phyloP scores from a whole-genome alignment of 2,797 vertebrate genomes.

The Nothura maculosa region DNA sequence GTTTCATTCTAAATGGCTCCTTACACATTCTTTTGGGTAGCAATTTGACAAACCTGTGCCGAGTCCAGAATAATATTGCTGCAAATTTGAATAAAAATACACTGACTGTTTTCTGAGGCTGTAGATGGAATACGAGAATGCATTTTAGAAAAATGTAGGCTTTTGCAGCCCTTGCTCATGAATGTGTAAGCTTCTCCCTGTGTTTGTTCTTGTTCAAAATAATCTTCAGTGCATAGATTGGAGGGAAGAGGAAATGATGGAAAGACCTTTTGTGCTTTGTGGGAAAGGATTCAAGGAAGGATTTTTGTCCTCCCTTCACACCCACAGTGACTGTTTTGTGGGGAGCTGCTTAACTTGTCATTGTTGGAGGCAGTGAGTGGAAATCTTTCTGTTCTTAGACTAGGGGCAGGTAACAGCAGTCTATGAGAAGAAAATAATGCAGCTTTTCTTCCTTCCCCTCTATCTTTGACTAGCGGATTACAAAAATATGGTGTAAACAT shows the following conservation, averaged over 20 bases:
- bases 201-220: neutral
- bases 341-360: rapidly evolving
- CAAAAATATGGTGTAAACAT: neutral
- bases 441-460: neutral
- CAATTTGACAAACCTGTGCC: neutral
- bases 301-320: neutral
- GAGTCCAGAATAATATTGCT: neutral
- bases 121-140: neutral
- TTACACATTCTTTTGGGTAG: neutral
- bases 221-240: neutral
- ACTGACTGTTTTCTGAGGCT: neutral
- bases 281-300: neutral
- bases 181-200: neutral
- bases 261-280: neutral
- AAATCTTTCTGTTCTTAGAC: neutral
- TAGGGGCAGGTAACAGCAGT: neutral
- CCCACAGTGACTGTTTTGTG: neutral
- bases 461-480: neutral
- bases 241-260: neutral
- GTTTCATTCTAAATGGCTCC: neutral
- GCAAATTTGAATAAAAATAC: neutral
- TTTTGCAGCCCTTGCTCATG: neutral
- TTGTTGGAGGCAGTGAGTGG: neutral
- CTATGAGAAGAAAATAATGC: neutral
- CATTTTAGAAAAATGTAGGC: neutral